These are phyloP conservation scores for Dasypogon diadema DNA, from an alignment of 2,888 invertebrate genomes.

Conservation along the genomic window DNA sequence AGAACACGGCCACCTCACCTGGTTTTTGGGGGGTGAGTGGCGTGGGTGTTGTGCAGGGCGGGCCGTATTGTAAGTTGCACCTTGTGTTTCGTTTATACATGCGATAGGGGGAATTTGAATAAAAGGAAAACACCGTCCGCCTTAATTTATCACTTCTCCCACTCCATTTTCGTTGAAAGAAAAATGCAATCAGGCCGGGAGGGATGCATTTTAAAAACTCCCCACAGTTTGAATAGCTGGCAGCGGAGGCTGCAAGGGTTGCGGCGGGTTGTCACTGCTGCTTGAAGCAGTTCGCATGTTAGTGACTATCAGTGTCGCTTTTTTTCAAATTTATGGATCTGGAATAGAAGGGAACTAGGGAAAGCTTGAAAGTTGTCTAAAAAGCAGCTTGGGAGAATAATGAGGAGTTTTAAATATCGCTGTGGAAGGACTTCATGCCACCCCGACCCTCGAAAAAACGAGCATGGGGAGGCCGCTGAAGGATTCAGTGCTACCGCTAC, in stretches of 20 bases:
- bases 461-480: background rate
- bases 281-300: constrained; percentile 22
- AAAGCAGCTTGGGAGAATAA: constrained; percentile 31
- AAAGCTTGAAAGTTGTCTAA: constrained; percentile 9
- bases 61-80: constrained; percentile 11
- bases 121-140: constrained; percentile 25
- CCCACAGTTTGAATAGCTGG: constrained; percentile 16
- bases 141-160: constrained; percentile 40
- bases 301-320: constrained; percentile 38
- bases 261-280: constrained; percentile 9
- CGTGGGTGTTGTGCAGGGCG: background rate
- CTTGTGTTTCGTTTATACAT: constrained; percentile 16
- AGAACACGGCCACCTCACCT: background rate
- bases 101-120: constrained; percentile 1
- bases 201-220: constrained; percentile 15
- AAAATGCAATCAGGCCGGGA: constrained; percentile 34
- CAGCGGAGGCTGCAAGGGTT: background rate
- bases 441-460: too few species aligned
- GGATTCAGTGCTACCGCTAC: background rate
- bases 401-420: constrained; percentile 23
- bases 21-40: too few species aligned
- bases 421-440: background rate
- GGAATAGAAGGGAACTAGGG: background rate
- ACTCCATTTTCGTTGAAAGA: constrained; percentile 19
- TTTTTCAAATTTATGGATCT: constrained; percentile 31